Conservation (phyloP, 2,888 invertebrate species). For the Andricus quercusramuli region DNA sequence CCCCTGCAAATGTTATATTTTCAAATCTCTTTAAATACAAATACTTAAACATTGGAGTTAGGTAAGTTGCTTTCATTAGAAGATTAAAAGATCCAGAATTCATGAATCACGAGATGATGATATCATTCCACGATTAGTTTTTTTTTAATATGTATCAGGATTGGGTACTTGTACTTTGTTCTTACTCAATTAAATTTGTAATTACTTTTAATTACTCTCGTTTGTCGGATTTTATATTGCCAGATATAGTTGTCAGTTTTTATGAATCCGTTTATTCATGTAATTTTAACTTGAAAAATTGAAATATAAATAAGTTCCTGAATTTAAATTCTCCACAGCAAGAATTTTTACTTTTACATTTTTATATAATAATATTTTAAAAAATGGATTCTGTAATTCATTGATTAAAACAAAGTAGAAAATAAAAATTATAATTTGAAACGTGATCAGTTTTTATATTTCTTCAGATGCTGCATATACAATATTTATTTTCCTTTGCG, state of each 20-base stretch:
- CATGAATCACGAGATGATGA: too few relatives aligned
- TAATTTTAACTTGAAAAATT: not conserved
- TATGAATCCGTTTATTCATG: not conserved
- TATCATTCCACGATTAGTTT: not conserved
- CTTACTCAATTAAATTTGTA: not conserved
- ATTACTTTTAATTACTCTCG: not conserved
- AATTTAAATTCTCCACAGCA: not conserved
- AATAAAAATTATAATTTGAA: not conserved
- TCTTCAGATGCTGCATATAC: conserved; percentile 2
- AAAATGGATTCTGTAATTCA: not conserved
- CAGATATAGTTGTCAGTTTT: not conserved
- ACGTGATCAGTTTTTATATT: conserved; percentile 9
- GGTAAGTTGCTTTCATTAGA: too few relatives aligned
- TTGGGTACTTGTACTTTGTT: not conserved
- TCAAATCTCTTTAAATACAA: too few relatives aligned
- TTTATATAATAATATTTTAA: too few relatives aligned
- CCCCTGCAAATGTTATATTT: too few relatives aligned
- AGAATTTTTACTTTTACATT: too few relatives aligned
- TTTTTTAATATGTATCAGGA: not conserved
- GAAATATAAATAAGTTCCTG: not conserved
- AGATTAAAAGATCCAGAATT: too few relatives aligned
- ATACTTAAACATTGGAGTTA: too few relatives aligned
- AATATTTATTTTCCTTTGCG: conserved; percentile 13
- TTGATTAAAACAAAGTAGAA: not conserved
- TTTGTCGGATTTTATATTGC: not conserved